These are phyloP conservation scores for Nestor notabilis DNA, from an alignment of 2,113 vertebrate species.

Conservation along the genomic window DNA sequence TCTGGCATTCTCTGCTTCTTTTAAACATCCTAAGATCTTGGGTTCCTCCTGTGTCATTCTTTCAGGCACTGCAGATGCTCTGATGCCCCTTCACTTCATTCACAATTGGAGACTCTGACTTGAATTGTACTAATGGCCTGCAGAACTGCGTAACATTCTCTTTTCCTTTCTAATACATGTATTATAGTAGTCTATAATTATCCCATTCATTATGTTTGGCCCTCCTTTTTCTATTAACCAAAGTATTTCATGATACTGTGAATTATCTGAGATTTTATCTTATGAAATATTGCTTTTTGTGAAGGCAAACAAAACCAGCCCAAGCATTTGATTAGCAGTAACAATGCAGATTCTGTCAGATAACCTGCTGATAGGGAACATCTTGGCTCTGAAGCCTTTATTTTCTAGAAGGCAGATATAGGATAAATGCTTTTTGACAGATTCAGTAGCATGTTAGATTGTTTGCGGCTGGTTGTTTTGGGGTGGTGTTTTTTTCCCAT, in stretches of 20 bases:
- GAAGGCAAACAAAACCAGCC: neutral
- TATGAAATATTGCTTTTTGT: neutral
- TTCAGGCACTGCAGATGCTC: neutral
- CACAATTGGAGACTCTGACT: neutral
- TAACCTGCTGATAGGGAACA: neutral
- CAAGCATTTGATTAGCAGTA: neutral
- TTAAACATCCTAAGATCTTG: neutral
- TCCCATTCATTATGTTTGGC: neutral
- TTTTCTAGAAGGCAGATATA: neutral
- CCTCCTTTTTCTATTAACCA: neutral
- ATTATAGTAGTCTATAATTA: neutral
- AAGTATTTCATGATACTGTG: neutral
- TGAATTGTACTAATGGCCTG: neutral
- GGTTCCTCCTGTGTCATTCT: neutral
- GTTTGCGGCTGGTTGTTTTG: rapidly evolving
- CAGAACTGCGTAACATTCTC: neutral
- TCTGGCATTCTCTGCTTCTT: neutral
- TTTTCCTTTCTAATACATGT: neutral
- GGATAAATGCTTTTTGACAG: neutral
- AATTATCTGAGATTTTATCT: neutral
- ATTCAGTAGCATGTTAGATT: neutral
- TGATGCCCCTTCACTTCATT: neutral
- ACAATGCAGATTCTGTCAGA: neutral
- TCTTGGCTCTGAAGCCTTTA: neutral
- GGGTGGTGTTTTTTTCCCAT: neutral